Evolutionary conservation across 1,140 invertebrate species (phyloP).

Genomic region (Heliothis virescens): DNA sequence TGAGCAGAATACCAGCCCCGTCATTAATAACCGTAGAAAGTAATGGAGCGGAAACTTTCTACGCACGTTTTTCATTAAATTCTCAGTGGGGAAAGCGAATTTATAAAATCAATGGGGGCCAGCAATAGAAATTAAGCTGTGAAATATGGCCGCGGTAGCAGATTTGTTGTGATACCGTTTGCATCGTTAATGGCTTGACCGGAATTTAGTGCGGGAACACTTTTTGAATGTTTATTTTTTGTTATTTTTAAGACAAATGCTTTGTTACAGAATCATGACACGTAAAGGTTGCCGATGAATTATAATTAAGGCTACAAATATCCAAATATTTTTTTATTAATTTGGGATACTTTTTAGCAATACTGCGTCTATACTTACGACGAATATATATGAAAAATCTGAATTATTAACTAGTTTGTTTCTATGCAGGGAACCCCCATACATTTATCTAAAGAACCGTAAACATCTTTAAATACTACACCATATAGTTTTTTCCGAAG

Average conservation of each 20-base stretch:
- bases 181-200: constrained; percentile 1
- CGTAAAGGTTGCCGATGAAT: background rate
- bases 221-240: constrained; percentile 39
- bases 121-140: constrained; percentile 52
- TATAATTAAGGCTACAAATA: no score
- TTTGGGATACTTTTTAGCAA: no score
- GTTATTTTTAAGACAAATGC: background rate
- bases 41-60: constrained; percentile 66
- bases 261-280: background rate
- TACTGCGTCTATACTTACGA: no score
- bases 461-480: no score
- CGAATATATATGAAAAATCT: no score
- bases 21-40: constrained; percentile 64
- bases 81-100: constrained; percentile 54
- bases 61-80: constrained; percentile 71
- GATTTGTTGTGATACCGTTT: constrained; percentile 46
- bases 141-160: constrained; percentile 45
- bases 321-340: no score
- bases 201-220: constrained; percentile 31
- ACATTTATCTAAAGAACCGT: no score
- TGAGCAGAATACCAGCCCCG: constrained; percentile 46
- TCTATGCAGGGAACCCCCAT: no score
- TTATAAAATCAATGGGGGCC: constrained; percentile 63
- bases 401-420: no score
- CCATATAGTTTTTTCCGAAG: no score